Evolutionary conservation across 1,140 invertebrate genomes (phyloP).

Genomic region (Lordiphosa mommai): DNA sequence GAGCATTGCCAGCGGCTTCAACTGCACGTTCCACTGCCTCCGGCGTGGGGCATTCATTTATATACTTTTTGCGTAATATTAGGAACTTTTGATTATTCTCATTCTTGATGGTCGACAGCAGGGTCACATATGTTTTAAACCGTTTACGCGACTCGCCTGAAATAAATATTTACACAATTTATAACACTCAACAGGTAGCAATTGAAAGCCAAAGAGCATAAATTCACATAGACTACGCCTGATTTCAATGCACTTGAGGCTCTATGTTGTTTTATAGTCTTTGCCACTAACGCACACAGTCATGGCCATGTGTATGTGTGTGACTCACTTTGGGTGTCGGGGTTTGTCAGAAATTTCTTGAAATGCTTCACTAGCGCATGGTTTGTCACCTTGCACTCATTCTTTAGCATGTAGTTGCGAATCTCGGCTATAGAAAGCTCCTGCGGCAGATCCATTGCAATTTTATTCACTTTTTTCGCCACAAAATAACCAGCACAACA

Average conservation of each 20-base stretch:
- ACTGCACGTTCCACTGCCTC: slow-evolving; percentile 78
- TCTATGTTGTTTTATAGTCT: neutral
- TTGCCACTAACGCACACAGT: neutral
- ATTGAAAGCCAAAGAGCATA: neutral
- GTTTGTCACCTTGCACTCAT: slow-evolving; percentile 92
- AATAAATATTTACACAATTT: slow-evolving; percentile 13
- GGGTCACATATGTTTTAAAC: slow-evolving; percentile 95
- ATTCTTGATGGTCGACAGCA: slow-evolving; percentile 90
- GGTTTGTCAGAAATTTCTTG: slow-evolving; percentile 88
- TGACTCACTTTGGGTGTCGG: slow-evolving; percentile 79
- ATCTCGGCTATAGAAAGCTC: slow-evolving; percentile 91
- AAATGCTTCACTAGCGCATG: slow-evolving; percentile 93
- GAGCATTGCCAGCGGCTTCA: slow-evolving; percentile 52
- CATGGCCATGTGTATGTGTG: neutral
- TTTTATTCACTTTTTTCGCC: slow-evolving; percentile 17
- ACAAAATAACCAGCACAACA: slow-evolving; percentile 32
- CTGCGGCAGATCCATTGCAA: slow-evolving; percentile 84
- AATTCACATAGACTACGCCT: neutral
- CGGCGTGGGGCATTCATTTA: slow-evolving; percentile 80
- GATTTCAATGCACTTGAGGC: neutral
- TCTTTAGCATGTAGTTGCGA: slow-evolving; percentile 89
- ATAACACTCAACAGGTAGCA: slow-evolving; percentile 49
- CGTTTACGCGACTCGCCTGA: slow-evolving; percentile 86
- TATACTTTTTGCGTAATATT: slow-evolving; percentile 89
- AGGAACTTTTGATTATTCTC: slow-evolving; percentile 91